These are phyloP conservation scores for Esox lucius DNA, from an alignment of 2,797 vertebrate species.

Conservation along the genomic window DNA sequence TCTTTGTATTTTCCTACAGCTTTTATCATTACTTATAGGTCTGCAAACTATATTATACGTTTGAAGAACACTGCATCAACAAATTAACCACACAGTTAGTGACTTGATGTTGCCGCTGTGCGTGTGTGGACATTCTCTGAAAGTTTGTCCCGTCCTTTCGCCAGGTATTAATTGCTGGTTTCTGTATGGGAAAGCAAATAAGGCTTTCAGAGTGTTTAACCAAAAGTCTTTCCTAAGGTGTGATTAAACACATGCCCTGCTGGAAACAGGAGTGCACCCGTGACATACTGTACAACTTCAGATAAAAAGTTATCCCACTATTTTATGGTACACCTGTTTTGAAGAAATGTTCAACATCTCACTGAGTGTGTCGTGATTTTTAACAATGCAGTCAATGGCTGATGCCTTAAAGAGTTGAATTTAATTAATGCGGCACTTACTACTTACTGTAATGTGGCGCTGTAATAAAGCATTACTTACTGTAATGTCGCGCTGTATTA, in stretches of 20 bases:
- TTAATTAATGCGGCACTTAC: neutral
- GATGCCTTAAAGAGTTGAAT: neutral
- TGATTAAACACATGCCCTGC: neutral
- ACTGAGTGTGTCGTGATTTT: neutral
- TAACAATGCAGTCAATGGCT: neutral
- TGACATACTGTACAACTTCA: neutral
- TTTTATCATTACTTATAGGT: too few relatives aligned
- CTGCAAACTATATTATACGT: neutral
- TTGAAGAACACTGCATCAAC: neutral
- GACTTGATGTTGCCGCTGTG: too few relatives aligned
- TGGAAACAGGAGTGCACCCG: neutral
- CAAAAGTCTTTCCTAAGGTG: neutral
- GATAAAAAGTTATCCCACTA: neutral
- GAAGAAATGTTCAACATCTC: neutral
- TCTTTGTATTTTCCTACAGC: too few relatives aligned
- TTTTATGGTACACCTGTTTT: neutral
- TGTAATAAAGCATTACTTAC: too few relatives aligned
- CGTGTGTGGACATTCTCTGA: too few relatives aligned
- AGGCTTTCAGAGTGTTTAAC: neutral
- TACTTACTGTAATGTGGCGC: too few relatives aligned
- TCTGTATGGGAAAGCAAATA: neutral
- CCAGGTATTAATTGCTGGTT: neutral
- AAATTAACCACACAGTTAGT: too few relatives aligned
- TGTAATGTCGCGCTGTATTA: too few relatives aligned
- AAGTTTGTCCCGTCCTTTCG: neutral